phyloP scores from a whole-genome alignment of 2,888 invertebrate species.

The Cataglyphis livida region DNA sequence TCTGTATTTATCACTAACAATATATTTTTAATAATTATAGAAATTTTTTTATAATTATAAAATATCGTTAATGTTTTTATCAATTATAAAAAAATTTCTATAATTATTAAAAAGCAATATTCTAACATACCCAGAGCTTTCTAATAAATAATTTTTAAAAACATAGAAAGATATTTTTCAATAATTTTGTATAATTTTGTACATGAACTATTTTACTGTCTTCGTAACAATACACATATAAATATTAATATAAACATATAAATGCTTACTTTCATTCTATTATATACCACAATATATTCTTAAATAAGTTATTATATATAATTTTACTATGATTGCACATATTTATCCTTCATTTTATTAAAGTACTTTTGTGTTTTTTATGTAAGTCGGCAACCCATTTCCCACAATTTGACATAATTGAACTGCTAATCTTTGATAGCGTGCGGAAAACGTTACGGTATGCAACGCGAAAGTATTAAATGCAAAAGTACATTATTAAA shows the following conservation, averaged over 20 bases:
- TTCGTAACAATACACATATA: background rate
- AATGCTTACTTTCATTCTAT: background rate
- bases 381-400: conserved; percentile 40
- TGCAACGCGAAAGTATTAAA: conserved; percentile 42
- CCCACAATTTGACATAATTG: conserved; percentile 48
- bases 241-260: too few relatives aligned
- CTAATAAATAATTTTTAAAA: background rate
- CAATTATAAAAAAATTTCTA: background rate
- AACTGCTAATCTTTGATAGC: conserved; percentile 30
- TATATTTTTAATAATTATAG: background rate
- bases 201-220: background rate
- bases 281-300: background rate
- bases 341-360: background rate
- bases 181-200: background rate
- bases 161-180: background rate
- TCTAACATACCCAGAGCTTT: background rate
- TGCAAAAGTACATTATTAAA: conserved; percentile 55
- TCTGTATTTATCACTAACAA: background rate
- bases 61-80: background rate
- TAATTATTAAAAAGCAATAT: background rate
- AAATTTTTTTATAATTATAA: background rate
- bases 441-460: conserved; percentile 55
- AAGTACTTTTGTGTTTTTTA: conserved; percentile 25
- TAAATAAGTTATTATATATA: conserved; percentile 5
- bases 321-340: conserved; percentile 6